Conservation (phyloP, 2,113 vertebrate species). For the Erpornis zantholeuca region DNA sequence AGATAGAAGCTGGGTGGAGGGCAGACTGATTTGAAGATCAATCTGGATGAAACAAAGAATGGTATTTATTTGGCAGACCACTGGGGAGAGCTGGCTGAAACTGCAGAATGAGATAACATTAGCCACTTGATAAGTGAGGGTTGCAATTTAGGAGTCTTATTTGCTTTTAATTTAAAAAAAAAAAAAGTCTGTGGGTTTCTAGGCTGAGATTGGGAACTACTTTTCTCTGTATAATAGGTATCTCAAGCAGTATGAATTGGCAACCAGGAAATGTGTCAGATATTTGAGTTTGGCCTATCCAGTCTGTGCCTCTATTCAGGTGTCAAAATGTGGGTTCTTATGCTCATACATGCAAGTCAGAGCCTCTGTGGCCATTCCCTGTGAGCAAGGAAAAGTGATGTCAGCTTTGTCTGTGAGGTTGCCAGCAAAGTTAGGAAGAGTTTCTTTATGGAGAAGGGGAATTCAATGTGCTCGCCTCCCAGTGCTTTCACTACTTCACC, state of each 20-base stretch:
- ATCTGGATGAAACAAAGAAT: constrained; percentile 64
- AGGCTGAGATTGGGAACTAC: background rate
- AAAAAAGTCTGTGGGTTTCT: background rate
- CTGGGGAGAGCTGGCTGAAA: constrained; percentile 60
- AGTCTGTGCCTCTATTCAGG: background rate
- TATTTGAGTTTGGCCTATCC: background rate
- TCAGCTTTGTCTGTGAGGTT: background rate
- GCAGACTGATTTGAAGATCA: constrained; percentile 67
- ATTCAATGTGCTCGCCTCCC: background rate
- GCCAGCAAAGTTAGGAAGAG: background rate
- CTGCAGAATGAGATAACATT: constrained; percentile 44
- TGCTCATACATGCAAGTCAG: background rate
- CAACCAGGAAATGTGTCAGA: background rate
- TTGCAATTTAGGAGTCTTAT: constrained; percentile 53
- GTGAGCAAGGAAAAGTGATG: background rate
- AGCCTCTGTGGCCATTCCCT: background rate
- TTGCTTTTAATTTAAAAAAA: constrained; percentile 51
- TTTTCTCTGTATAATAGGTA: background rate
- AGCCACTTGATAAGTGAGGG: constrained; percentile 52
- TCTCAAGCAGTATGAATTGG: background rate
- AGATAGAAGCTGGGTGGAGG: constrained; percentile 62
- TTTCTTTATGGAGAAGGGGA: background rate
- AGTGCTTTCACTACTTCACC: background rate
- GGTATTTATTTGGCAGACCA: constrained; percentile 60
- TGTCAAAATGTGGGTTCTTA: background rate